phyloP scores from a whole-genome alignment of 2,888 invertebrate species.

The Eupithecia exiguata region DNA sequence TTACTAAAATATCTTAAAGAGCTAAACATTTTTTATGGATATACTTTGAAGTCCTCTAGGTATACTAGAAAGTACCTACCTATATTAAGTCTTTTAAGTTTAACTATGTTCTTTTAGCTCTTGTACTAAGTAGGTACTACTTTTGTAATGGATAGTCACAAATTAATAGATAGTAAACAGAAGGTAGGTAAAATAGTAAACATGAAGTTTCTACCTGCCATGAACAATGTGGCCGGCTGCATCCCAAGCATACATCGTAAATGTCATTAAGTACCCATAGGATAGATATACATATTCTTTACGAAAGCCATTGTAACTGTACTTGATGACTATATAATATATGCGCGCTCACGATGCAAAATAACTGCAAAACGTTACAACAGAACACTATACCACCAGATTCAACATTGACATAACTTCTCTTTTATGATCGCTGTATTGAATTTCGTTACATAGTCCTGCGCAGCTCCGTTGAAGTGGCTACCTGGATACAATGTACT shows the following conservation, averaged over 20 bases:
- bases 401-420: constrained; percentile 1
- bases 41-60: too few relatives aligned
- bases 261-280: background rate
- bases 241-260: background rate
- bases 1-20: too few relatives aligned
- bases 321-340: background rate
- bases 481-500: background rate
- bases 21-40: too few relatives aligned
- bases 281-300: background rate
- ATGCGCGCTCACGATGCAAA: background rate
- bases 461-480: background rate
- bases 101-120: background rate
- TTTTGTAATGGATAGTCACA: background rate
- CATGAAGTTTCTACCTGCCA: background rate
- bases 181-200: background rate
- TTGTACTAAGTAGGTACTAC: background rate
- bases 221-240: background rate
- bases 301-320: constrained; percentile 7
- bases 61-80: too few relatives aligned
- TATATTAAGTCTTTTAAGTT: background rate
- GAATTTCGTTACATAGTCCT: background rate
- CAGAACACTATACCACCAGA: background rate
- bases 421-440: background rate
- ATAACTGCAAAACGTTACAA: background rate
- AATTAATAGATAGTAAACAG: background rate